A percentile compares a stretch with the other conserved stretches of the same genome.
These are phyloP conservation scores for Lytechinus variegatus DNA, from an alignment of 35 echinoderm and acorn worm genomes.

Conservation along the genomic window DNA sequence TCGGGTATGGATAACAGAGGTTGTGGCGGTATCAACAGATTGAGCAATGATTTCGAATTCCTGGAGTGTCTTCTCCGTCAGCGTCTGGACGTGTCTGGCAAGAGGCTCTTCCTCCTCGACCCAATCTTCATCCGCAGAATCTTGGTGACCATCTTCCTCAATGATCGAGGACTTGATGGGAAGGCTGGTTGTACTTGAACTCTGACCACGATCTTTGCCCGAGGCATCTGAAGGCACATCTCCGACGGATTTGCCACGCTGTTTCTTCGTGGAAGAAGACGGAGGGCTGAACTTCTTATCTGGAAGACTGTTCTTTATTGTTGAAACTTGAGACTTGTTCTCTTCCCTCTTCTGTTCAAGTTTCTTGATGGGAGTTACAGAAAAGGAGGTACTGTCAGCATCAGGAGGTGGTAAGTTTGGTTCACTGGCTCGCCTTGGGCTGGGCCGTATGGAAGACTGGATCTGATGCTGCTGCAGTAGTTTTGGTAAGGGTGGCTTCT, in stretches of 20 bases:
- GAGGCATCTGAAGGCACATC: background rate
- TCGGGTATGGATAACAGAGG: slow-evolving; percentile 28
- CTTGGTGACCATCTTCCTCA: background rate
- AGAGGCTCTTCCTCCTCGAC: slow-evolving; percentile 65
- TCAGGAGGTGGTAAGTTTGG: background rate
- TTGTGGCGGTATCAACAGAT: slow-evolving; percentile 41
- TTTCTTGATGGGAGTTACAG: slow-evolving; percentile 6
- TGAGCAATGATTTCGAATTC: slow-evolving; percentile 66
- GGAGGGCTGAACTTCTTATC: slow-evolving; percentile 59
- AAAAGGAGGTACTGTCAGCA: background rate
- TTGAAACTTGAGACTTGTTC: slow-evolving; percentile 23
- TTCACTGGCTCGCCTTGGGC: background rate
- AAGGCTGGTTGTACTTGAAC: background rate
- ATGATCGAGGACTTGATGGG: background rate
- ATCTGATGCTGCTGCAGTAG: slow-evolving; percentile 5
- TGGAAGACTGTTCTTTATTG: slow-evolving; percentile 51
- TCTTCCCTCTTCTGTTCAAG: background rate
- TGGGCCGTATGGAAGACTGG: slow-evolving; percentile 25
- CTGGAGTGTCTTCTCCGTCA: slow-evolving; percentile 71
- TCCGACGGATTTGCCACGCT: slow-evolving; percentile 22
- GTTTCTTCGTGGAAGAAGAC: slow-evolving; percentile 41
- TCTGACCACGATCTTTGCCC: background rate
- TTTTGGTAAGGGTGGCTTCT: slow-evolving; percentile 11
- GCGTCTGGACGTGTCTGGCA: slow-evolving; percentile 68
- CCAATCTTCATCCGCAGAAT: slow-evolving; percentile 45